Percentiles rank a stretch among this genome's conserved stretches.
Conservation (phyloP, 1,140 invertebrate species). For the Drosophila littoralis region DNA sequence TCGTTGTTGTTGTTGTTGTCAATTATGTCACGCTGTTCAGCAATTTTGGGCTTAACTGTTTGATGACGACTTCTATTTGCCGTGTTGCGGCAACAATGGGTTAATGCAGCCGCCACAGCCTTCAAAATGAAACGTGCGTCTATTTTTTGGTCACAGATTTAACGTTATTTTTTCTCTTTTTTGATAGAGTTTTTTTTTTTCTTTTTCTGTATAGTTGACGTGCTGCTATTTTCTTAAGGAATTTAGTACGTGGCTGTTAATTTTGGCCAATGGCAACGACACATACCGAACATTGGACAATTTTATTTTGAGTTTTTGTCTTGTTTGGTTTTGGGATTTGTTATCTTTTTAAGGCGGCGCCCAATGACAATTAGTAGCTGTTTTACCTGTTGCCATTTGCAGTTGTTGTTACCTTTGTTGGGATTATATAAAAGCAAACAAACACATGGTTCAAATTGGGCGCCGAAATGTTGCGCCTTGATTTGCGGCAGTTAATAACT, state of each 20-base stretch:
- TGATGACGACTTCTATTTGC: slow-evolving; percentile 37
- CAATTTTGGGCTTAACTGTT: slow-evolving; percentile 17
- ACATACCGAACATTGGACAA: neutral
- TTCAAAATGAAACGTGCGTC: slow-evolving; percentile 52
- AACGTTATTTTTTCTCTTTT: slow-evolving; percentile 6
- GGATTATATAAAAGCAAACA: slow-evolving; percentile 11
- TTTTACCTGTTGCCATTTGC: slow-evolving; percentile 14
- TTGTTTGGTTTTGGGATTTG: slow-evolving; percentile 35
- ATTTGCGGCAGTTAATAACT: slow-evolving; percentile 12
- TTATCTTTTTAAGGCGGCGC: slow-evolving; percentile 28
- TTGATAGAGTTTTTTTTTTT: slow-evolving; percentile 6
- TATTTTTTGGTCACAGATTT: slow-evolving; percentile 42
- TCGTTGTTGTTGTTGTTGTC: slow-evolving; percentile 20
- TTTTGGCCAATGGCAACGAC: slow-evolving; percentile 51
- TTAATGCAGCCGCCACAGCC: slow-evolving; percentile 57
- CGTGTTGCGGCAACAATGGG: slow-evolving; percentile 66
- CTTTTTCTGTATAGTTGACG: neutral
- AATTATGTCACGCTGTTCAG: slow-evolving; percentile 33
- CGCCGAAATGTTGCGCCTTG: slow-evolving; percentile 15
- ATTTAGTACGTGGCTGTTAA: slow-evolving; percentile 68
- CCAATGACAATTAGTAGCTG: slow-evolving; percentile 53
- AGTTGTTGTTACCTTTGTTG: slow-evolving; percentile 15
- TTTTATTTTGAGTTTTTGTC: slow-evolving; percentile 1
- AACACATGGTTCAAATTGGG: neutral
- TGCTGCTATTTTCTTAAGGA: slow-evolving; percentile 58